phyloP scores from a whole-genome alignment of 2,113 vertebrate species.

The Martes martes region DNA sequence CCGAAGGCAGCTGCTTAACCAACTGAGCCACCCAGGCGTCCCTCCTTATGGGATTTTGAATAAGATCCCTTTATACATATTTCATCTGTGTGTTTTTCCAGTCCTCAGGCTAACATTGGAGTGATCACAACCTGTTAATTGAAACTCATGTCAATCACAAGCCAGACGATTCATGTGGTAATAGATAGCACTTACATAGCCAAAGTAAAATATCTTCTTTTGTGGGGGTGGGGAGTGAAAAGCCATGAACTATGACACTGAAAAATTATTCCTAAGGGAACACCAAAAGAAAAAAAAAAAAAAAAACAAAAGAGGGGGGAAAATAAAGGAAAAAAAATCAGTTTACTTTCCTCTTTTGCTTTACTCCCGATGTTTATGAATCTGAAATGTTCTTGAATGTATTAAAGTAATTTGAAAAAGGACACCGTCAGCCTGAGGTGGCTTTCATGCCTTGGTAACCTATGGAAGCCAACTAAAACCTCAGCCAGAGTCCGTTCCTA shows the following conservation, averaged over 20 bases:
- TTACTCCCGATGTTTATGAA: background rate
- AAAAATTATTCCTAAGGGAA: background rate
- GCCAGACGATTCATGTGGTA: background rate
- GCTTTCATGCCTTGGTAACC: background rate
- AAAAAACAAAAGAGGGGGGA: too few species aligned
- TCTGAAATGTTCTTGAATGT: background rate
- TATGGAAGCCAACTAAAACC: background rate
- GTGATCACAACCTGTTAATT: background rate
- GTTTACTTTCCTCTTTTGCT: background rate
- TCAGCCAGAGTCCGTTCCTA: background rate
- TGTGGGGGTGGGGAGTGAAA: fast-evolving
- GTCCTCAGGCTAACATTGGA: background rate
- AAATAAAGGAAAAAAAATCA: background rate
- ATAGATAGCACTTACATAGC: background rate
- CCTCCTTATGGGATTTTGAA: background rate
- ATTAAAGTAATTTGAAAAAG: background rate
- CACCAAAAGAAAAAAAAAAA: background rate
- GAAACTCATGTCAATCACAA: background rate
- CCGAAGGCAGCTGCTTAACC: too few species aligned
- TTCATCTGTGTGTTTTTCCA: background rate
- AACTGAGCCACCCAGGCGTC: too few species aligned
- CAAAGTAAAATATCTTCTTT: background rate
- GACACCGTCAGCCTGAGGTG: too few species aligned
- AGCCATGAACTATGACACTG: background rate
- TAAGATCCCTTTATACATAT: background rate